Percentiles rank a stretch among this genome's conserved stretches.
Evolutionary conservation across 1,140 invertebrate species (phyloP).

Genomic region (Bemisia tabaci): DNA sequence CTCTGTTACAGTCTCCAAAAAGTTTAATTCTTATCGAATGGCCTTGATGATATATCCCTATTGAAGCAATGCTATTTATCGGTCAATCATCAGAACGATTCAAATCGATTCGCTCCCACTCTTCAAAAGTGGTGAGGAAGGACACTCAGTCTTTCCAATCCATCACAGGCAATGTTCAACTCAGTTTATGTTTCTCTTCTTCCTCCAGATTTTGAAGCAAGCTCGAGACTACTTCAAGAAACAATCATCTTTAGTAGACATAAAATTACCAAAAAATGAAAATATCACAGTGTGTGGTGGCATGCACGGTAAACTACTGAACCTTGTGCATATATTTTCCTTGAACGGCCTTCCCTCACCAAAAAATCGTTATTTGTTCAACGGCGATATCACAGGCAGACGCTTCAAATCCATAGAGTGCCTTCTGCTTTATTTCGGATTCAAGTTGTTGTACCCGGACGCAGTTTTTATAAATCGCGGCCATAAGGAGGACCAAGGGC

Average conservation of each 20-base stretch:
- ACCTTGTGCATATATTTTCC: slow-evolving; percentile 39
- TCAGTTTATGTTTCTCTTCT: no score
- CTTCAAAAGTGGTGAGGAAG: no score
- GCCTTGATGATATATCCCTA: no score
- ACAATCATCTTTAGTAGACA: neutral
- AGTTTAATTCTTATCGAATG: no score
- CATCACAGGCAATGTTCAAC: no score
- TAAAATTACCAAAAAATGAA: neutral
- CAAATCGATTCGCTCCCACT: no score
- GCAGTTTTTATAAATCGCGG: slow-evolving; percentile 50
- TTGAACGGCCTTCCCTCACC: slow-evolving; percentile 39
- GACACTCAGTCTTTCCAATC: no score
- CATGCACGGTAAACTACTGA: slow-evolving; percentile 43
- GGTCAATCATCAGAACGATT: no score
- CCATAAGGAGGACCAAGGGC: slow-evolving; percentile 46
- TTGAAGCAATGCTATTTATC: no score
- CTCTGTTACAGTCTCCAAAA: no score
- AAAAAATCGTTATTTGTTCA: slow-evolving; percentile 36
- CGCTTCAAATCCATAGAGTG: slow-evolving; percentile 32
- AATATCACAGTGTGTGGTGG: slow-evolving; percentile 29
- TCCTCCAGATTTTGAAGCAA: no score
- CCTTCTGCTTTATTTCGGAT: slow-evolving; percentile 36
- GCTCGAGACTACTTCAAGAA: neutral
- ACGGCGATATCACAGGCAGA: slow-evolving; percentile 38
- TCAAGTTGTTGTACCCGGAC: slow-evolving; percentile 47